phyloP scores from a whole-genome alignment of 1,140 invertebrate species.

The Dendroctonus valens region DNA sequence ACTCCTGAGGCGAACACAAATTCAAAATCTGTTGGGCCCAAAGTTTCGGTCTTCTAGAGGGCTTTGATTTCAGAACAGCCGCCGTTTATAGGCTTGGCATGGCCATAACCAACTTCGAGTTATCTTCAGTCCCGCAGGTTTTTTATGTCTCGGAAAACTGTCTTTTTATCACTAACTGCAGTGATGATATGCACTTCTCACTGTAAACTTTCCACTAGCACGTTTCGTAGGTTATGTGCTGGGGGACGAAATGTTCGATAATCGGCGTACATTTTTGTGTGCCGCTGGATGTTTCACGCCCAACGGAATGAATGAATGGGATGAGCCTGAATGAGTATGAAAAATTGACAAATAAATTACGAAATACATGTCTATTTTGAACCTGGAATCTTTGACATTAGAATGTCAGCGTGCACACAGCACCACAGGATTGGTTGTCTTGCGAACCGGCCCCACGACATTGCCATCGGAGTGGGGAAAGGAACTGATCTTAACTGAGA shows the following conservation, averaged over 20 bases:
- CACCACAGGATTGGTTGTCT: too few relatives aligned
- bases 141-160: constrained; percentile 23
- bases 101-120: constrained; percentile 27
- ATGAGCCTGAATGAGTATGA: constrained; percentile 7
- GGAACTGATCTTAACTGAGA: too few relatives aligned
- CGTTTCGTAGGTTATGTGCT: constrained; percentile 37
- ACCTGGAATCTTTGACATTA: constrained; percentile 36
- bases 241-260: constrained; percentile 30
- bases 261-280: constrained; percentile 27
- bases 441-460: too few relatives aligned
- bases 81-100: constrained; percentile 23
- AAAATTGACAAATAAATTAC: constrained; percentile 11
- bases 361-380: constrained; percentile 20
- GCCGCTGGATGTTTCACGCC: too few relatives aligned
- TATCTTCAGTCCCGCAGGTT: constrained; percentile 28
- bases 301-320: constrained; percentile 1
- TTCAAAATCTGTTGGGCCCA: constrained; percentile 64
- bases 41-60: constrained; percentile 42
- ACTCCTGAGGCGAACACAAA: constrained; percentile 63
- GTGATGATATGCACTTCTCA: constrained; percentile 10
- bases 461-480: too few relatives aligned
- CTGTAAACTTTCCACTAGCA: constrained; percentile 19
- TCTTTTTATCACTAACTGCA: constrained; percentile 17
- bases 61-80: constrained; percentile 19
- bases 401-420: neutral